These are phyloP conservation scores for Schizopygopsis pylzovi DNA, from an alignment of 2,797 vertebrate species.

Conservation along the genomic window DNA sequence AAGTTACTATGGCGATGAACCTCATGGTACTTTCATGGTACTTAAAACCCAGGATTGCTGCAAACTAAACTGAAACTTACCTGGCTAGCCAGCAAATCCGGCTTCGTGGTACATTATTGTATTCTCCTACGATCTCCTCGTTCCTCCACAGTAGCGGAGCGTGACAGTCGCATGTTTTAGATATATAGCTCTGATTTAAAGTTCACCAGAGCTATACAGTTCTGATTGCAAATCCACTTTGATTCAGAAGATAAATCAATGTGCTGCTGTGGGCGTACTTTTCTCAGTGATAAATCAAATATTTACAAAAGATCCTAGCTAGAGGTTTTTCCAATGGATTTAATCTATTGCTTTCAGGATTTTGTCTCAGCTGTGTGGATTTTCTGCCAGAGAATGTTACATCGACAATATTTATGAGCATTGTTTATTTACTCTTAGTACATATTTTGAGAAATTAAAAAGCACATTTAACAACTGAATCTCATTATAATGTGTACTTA, in stretches of 20 bases:
- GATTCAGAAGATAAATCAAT: neutral
- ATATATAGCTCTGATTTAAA: constrained; percentile 20
- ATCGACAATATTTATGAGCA: neutral
- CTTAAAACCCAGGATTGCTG: too few species aligned
- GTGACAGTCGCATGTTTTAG: neutral
- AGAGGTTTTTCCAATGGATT: neutral
- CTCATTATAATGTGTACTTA: neutral
- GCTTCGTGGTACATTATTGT: too few species aligned
- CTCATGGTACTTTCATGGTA: too few species aligned
- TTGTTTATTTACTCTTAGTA: neutral
- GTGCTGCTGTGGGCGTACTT: neutral
- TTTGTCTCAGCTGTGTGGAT: constrained; percentile 9
- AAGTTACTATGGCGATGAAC: too few species aligned
- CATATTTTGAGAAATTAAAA: neutral
- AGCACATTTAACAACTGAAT: constrained; percentile 5
- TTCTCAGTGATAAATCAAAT: constrained; percentile 8
- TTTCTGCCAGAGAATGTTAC: constrained; percentile 4
- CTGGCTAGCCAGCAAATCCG: too few species aligned
- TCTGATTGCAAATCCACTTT: constrained; percentile 23
- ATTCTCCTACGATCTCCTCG: too few species aligned
- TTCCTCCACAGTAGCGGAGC: too few species aligned
- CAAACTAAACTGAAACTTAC: too few species aligned
- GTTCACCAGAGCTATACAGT: constrained; percentile 11
- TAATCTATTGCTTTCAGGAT: constrained; percentile 2
- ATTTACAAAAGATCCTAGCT: neutral